These are phyloP conservation scores for Sebastes minor DNA, from an alignment of 2,797 vertebrate genomes.

Conservation along the genomic window DNA sequence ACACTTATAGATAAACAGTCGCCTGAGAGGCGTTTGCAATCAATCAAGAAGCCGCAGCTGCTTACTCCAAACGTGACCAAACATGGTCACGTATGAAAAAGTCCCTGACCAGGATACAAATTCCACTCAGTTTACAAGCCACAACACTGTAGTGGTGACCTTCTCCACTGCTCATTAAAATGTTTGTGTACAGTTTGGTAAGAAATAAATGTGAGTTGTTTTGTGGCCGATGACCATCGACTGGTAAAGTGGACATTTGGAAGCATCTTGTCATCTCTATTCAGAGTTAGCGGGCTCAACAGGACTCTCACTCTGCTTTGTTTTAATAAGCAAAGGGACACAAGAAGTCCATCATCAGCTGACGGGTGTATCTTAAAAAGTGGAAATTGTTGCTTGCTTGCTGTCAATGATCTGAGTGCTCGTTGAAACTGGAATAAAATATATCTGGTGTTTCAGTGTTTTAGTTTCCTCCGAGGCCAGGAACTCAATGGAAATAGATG, in stretches of 20 bases:
- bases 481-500: slow-evolving; percentile 51
- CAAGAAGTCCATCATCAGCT: background rate
- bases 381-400: background rate
- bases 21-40: slow-evolving; percentile 69
- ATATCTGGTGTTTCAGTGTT: slow-evolving; percentile 4
- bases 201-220: slow-evolving; percentile 1
- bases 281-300: background rate
- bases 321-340: slow-evolving; percentile 4
- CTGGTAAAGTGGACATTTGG: background rate
- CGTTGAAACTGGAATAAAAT: background rate
- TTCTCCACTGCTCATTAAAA: slow-evolving; percentile 38
- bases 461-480: slow-evolving; percentile 15
- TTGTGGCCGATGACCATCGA: background rate
- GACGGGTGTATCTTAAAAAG: background rate
- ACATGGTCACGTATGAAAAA: slow-evolving; percentile 80
- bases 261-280: background rate
- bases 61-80: slow-evolving; percentile 79
- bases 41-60: slow-evolving; percentile 67
- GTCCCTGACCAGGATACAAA: slow-evolving; percentile 61
- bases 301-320: background rate
- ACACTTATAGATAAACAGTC: slow-evolving; percentile 69
- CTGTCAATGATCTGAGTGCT: background rate
- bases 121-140: slow-evolving; percentile 65
- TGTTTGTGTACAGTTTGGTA: slow-evolving; percentile 38
- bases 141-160: slow-evolving; percentile 37